Base-by-base conservation (phyloP, 2,888 invertebrate genomes). In the Disparrhopalites patrizii region DNA sequence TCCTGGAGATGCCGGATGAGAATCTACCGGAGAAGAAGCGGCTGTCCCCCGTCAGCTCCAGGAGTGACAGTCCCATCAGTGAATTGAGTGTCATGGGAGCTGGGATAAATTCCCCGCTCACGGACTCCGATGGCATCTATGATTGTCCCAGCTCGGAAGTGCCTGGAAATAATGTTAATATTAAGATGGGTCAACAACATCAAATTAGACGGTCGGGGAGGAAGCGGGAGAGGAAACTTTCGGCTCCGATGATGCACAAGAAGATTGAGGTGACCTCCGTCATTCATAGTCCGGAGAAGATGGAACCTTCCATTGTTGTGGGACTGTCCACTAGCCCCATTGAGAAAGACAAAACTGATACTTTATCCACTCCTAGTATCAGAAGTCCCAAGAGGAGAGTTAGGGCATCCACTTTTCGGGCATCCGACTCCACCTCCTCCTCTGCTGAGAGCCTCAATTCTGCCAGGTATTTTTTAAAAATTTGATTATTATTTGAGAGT, bases 111-210 rank as follows among this genome's bases (percentile, higher is more conserved):
- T 88, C 79, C 87, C 87, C 88, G 18, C 87, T 88, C 76, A 89
- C 89, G 15, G 90, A 90, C 79, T 89, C 89, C 0, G 90, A 90
- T 78, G 89, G 89, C 2, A 80, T 89, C 25, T 89, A 89, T 77
- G 89, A 90, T 78, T 89, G 88, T 77, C 88, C 89, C 3, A 89
- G 88, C 78, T 87, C 88, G 5, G 89, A 89, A 77, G 76, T 76
- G 4, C 75, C 73, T 1, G 65, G 65, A 31, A 62, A 60, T 10
- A 65, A 56, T 50, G 36, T 38, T 18, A 43, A n/a, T 28, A 43
- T 15, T 40, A 30, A n/a, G 20, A 25, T 23, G 36, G 30, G 43
- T 61, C 65, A 69, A 51, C 83, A 84, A 75, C 84, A 86, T 76
- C 86, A 86, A 77, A 83, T 84, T 10, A 83, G 85, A 62, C 83